Conservation (phyloP, 2,113 vertebrate genomes). For the Tragulus kanchil region DNA sequence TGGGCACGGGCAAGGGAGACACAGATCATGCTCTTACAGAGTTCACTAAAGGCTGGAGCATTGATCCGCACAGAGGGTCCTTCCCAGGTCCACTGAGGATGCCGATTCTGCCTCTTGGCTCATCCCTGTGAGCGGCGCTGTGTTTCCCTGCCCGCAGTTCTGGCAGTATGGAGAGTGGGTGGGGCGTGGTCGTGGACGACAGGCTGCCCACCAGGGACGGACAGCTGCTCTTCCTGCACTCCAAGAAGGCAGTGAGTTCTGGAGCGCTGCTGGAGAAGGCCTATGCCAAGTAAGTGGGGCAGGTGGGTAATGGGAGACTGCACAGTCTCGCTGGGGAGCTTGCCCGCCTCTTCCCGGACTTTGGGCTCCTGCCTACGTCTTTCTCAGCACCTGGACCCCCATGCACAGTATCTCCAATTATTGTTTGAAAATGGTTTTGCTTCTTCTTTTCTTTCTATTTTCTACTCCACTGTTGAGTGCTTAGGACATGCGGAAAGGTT, state of each 20-base stretch:
- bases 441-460: background rate
- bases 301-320: background rate
- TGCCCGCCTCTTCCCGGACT: fast-evolving
- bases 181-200: slow-evolving; percentile 90
- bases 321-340: fast-evolving
- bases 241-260: slow-evolving; percentile 88
- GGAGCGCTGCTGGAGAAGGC: slow-evolving; percentile 92
- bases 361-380: fast-evolving
- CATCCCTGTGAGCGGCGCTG: background rate
- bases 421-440: no score
- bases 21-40: background rate
- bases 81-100: background rate
- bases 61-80: background rate
- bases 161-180: slow-evolving; percentile 91
- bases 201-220: slow-evolving; percentile 88
- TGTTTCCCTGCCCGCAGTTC: slow-evolving; percentile 83
- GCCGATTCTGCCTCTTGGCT: fast-evolving
- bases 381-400: background rate
- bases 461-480: background rate
- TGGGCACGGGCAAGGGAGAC: fast-evolving
- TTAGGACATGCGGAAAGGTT: background rate
- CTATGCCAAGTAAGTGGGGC: slow-evolving; percentile 87
- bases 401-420: background rate
- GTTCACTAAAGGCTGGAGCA: no score
- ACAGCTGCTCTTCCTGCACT: slow-evolving; percentile 89